phyloP scores from a whole-genome alignment of 2,888 invertebrate genomes.

The Apoderus coryli region DNA sequence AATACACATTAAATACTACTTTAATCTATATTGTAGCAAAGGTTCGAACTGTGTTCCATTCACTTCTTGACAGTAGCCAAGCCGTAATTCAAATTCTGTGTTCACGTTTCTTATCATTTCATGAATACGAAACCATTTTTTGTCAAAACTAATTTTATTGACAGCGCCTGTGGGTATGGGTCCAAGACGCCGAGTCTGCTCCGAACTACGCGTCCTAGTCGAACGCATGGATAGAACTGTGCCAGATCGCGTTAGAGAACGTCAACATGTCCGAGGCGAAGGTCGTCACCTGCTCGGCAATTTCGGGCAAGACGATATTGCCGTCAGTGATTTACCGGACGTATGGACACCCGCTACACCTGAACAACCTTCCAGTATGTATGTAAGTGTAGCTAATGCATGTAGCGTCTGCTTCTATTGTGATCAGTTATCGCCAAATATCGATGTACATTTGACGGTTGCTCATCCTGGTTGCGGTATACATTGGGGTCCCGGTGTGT shows the following conservation, averaged over 20 bases:
- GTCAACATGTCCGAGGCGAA: slow-evolving; percentile 34
- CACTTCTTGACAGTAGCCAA: slow-evolving; percentile 5
- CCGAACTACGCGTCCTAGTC: slow-evolving; percentile 18
- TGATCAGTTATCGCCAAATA: slow-evolving; percentile 30
- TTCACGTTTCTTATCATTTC: too few species aligned
- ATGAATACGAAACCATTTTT: too few species aligned
- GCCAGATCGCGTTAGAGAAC: slow-evolving; percentile 23
- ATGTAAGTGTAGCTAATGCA: slow-evolving; percentile 19
- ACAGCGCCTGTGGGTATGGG: too few species aligned
- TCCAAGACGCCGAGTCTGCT: slow-evolving; percentile 17
- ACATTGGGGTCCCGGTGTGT: slow-evolving; percentile 36
- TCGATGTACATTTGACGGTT: slow-evolving; percentile 34
- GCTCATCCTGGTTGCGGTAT: slow-evolving; percentile 38
- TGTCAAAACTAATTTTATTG: too few species aligned
- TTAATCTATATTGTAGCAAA: too few species aligned
- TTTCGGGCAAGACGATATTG: slow-evolving; percentile 11
- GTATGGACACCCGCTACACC: slow-evolving; percentile 6
- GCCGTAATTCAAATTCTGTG: too few species aligned
- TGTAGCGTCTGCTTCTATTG: slow-evolving; percentile 30
- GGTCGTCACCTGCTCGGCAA: slow-evolving; percentile 29
- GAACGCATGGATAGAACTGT: slow-evolving; percentile 17
- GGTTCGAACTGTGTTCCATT: too few species aligned
- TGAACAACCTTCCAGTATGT: slow-evolving; percentile 9
- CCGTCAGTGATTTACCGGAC: slow-evolving; percentile 9
- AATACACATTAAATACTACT: too few species aligned